Evolutionary conservation across 2,113 vertebrate genomes (phyloP), one percentile per base, ranked within the genome.

Genomic region (Myrmecophaga tridactyla): DNA sequence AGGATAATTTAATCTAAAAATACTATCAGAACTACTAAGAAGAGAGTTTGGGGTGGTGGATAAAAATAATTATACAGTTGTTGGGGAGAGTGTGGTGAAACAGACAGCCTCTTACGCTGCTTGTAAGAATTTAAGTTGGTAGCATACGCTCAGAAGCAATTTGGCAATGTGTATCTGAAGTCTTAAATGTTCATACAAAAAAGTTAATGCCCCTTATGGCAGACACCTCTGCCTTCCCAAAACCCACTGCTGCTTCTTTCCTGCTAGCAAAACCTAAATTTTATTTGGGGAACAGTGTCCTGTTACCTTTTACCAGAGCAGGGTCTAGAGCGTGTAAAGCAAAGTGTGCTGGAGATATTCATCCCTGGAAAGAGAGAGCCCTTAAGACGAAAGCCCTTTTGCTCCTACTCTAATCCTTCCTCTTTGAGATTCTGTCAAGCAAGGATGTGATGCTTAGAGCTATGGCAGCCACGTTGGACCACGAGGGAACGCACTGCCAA

Each of bases 1-100:
- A 80, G 91, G 46, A n/a, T 41, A 88, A 87, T 77, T 48, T 81
- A 12, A 82, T 62, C 41, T 91, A 56, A 90, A 92, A 92, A 73
- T 39, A 51, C 46, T n/a, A 92, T 60, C 51, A 80, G 41, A 83
- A 83, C 14, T 72, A 80, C 21, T 67, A 86, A 86, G 41, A 58
- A 46, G 25, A 82, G 36, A 83, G 62, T 48, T 89, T 1, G 1
- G 10, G 51, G 46, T 17, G 56, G 73, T 12, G 15, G 4, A 75
- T 92, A 51, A 31, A 77, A 92, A 73, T n/a, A 95, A 86, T 72
- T 8, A n/a, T 31, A 86, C 67, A 62, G 17, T 51, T 20, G 3
- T 27, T 53, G n/a, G 51, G 70, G 80, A 84, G 15, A 14, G 1
- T 72, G 6, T 46, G 31, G 13, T 29, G 5, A 73, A 87, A 90